Evolutionary conservation across 2,888 invertebrate species (phyloP).

Genomic region (Caenorhabditis japonica): DNA sequence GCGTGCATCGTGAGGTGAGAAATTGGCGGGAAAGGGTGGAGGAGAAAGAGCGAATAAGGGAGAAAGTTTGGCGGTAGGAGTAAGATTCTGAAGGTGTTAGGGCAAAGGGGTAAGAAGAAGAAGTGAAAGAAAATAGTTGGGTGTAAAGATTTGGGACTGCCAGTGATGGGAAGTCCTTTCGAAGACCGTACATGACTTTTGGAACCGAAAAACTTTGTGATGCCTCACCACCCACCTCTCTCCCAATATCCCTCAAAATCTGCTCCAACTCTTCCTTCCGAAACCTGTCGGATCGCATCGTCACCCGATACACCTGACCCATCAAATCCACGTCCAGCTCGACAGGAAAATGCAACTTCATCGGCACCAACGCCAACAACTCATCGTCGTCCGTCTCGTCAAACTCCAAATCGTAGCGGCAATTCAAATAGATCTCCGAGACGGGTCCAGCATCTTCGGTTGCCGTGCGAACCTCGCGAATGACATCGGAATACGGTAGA

Average conservation of each 20-base stretch:
- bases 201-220: neutral
- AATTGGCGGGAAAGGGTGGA: neutral
- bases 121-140: constrained; percentile 9
- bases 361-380: constrained; percentile 45
- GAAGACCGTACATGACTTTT: constrained; percentile 4
- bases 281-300: constrained; percentile 26
- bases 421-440: constrained; percentile 68
- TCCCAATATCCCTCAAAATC: constrained; percentile 8
- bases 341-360: constrained; percentile 55
- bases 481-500: constrained; percentile 26
- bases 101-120: too few relatives aligned
- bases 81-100: neutral
- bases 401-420: constrained; percentile 68
- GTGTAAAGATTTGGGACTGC: constrained; percentile 9
- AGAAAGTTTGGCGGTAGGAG: neutral
- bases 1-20: constrained; percentile 32
- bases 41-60: neutral
- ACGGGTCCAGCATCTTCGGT: constrained; percentile 7
- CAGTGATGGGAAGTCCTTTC: constrained; percentile 13
- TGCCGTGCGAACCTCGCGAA: constrained; percentile 12
- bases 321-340: constrained; percentile 61
- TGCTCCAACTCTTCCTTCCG: neutral
- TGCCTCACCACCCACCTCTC: neutral
- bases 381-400: constrained; percentile 56
- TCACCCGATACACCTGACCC: constrained; percentile 15